Evolutionary conservation across 1,140 invertebrate species (phyloP).

Genomic region (Drosophila pseudoobscura): DNA sequence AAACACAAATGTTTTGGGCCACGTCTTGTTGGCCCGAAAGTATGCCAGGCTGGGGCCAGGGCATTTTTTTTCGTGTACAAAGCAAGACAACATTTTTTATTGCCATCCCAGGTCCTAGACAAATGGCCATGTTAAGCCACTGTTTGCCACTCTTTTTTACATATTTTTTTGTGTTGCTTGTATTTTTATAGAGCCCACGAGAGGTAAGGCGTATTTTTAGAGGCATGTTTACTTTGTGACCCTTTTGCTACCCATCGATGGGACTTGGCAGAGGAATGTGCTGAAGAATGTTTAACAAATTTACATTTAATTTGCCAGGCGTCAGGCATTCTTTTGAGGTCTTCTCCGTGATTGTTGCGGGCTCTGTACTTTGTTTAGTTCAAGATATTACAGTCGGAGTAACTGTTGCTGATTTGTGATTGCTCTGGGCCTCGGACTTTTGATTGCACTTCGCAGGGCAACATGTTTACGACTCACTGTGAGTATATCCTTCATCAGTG

Average conservation of each 20-base stretch:
- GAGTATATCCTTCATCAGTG: too few species aligned
- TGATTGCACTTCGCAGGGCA: conserved; percentile 10
- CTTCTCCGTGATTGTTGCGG: too few species aligned
- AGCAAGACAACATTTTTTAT: conserved; percentile 35
- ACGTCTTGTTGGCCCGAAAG: conserved; percentile 30
- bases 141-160: conserved; percentile 21
- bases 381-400: too few species aligned
- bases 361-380: too few species aligned
- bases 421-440: conserved; percentile 4
- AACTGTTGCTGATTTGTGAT: conserved; percentile 19
- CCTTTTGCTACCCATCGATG: conserved; percentile 10
- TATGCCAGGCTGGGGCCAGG: background rate
- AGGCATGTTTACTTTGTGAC: background rate
- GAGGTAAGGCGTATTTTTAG: conserved; percentile 1
- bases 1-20: conserved; percentile 37
- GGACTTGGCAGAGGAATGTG: too few species aligned
- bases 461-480: conserved; percentile 7
- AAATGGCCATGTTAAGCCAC: conserved; percentile 34
- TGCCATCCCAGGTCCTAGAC: conserved; percentile 25
- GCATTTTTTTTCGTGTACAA: conserved; percentile 4
- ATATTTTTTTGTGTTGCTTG: conserved; percentile 11
- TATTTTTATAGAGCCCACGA: conserved; percentile 5
- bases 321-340: too few species aligned
- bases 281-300: too few species aligned
- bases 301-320: too few species aligned